Percentiles rank a stretch among this genome's conserved stretches.
Conservation (phyloP, 2,888 invertebrate genomes). For the Drosophila paracracens region DNA sequence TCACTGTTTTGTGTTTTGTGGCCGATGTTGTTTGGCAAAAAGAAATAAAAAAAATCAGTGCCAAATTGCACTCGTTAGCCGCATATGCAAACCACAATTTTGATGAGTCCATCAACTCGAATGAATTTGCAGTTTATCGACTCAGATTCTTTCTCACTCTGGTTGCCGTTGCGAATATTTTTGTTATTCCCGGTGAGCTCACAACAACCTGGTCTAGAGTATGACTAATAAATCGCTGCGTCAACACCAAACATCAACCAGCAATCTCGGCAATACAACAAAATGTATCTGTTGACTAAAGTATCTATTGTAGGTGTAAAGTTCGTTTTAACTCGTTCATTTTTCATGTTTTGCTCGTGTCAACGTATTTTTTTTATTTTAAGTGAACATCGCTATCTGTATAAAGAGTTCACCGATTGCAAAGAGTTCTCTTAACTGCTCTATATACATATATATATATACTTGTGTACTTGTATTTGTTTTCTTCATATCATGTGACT, state of each 20-base stretch:
- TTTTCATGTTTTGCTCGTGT: constrained; percentile 26
- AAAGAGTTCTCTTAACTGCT: constrained; percentile 4
- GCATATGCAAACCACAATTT: constrained; percentile 54
- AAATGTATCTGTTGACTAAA: constrained; percentile 36
- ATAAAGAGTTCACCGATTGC: constrained; percentile 23
- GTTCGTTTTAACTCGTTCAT: constrained; percentile 31
- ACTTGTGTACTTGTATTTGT: background rate
- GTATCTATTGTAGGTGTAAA: constrained; percentile 61
- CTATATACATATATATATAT: background rate
- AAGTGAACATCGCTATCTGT: constrained; percentile 14
- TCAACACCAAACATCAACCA: constrained; percentile 31
- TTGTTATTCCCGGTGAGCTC: constrained; percentile 20
- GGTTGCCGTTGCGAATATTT: background rate
- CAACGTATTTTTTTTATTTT: constrained; percentile 17
- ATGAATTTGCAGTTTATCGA: constrained; percentile 57
- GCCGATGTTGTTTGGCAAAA: constrained; percentile 26
- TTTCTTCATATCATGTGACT: constrained; percentile 23
- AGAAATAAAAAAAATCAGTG: constrained; percentile 45
- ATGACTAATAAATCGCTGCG: constrained; percentile 63
- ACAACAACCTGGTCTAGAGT: constrained; percentile 6
- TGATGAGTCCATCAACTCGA: constrained; percentile 54
- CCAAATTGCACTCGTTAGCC: constrained; percentile 60
- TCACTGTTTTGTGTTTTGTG: constrained; percentile 18
- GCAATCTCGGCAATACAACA: constrained; percentile 15
- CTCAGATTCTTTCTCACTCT: constrained; percentile 20